phyloP scores from a whole-genome alignment of 2,888 invertebrate species.

The Icerya purchasi region DNA sequence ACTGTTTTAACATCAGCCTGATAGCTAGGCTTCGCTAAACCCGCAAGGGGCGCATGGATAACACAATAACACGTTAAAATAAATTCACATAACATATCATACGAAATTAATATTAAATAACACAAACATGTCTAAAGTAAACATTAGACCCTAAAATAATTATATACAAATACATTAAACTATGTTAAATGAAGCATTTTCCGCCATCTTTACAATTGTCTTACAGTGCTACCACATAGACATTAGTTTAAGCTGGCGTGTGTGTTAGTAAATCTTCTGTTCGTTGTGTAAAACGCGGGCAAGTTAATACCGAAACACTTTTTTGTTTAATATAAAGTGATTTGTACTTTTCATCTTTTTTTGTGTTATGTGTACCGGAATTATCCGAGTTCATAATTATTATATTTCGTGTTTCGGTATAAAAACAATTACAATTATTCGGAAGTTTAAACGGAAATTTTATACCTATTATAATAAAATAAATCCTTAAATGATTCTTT shows the following conservation, averaged over 20 bases:
- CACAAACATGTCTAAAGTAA: background rate
- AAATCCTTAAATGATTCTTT: too few species aligned
- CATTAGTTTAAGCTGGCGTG: background rate
- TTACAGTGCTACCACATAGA: background rate
- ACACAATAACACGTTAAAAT: background rate
- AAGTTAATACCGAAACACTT: too few species aligned
- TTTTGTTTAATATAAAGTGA: too few species aligned
- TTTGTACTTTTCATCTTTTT: too few species aligned
- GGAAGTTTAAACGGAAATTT: too few species aligned
- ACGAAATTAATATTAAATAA: background rate
- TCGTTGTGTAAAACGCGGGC: too few species aligned
- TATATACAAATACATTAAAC: constrained; percentile 4
- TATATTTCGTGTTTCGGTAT: too few species aligned
- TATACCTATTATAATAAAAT: too few species aligned
- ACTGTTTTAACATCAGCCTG: constrained; percentile 12
- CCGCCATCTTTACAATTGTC: constrained; percentile 12
- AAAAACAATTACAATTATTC: too few species aligned
- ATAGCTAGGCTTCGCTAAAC: constrained; percentile 2
- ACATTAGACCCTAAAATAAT: background rate
- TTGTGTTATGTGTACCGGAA: too few species aligned
- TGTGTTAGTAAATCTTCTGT: background rate
- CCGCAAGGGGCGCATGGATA: constrained; percentile 1
- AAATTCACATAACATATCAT: constrained; percentile 9
- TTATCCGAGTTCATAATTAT: too few species aligned
- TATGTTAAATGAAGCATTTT: constrained; percentile 8